Percentiles rank a stretch among this genome's conserved stretches.
These are phyloP conservation scores for Paradoxurus hermaphroditus DNA, from an alignment of 2,113 vertebrate genomes.

Conservation along the genomic window DNA sequence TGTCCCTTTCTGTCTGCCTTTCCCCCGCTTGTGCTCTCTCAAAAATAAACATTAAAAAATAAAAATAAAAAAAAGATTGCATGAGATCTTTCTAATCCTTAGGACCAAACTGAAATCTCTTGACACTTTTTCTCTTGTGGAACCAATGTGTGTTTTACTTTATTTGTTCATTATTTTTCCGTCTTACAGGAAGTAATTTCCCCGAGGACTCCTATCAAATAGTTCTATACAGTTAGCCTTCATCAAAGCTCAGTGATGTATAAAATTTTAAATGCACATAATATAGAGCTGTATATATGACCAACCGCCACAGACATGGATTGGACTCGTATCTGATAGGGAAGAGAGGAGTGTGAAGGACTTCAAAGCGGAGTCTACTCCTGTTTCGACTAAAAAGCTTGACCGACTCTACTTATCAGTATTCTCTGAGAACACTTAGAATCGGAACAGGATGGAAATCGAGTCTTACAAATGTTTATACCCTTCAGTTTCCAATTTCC, in stretches of 20 bases:
- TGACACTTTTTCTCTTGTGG: background rate
- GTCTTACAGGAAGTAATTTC: background rate
- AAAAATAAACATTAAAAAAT: no score
- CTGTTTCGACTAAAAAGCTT: background rate
- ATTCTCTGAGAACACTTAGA: background rate
- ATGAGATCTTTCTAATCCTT: background rate
- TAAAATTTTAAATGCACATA: background rate
- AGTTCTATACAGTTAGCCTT: background rate
- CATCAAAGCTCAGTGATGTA: background rate
- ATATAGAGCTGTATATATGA: background rate
- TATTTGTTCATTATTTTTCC: background rate
- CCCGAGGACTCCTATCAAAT: background rate
- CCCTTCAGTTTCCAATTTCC: conserved; percentile 21
- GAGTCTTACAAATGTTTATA: background rate
- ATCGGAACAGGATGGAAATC: background rate
- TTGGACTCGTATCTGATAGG: background rate
- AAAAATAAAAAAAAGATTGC: no score
- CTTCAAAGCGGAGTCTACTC: background rate
- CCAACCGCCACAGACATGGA: background rate
- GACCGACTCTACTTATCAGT: background rate
- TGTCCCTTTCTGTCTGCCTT: no score
- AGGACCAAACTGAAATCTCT: background rate
- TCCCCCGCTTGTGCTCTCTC: no score
- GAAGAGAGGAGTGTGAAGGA: background rate
- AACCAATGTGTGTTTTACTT: background rate